Evolutionary conservation across 2,113 vertebrate genomes (phyloP).

Genomic region (Tamias sibiricus): DNA sequence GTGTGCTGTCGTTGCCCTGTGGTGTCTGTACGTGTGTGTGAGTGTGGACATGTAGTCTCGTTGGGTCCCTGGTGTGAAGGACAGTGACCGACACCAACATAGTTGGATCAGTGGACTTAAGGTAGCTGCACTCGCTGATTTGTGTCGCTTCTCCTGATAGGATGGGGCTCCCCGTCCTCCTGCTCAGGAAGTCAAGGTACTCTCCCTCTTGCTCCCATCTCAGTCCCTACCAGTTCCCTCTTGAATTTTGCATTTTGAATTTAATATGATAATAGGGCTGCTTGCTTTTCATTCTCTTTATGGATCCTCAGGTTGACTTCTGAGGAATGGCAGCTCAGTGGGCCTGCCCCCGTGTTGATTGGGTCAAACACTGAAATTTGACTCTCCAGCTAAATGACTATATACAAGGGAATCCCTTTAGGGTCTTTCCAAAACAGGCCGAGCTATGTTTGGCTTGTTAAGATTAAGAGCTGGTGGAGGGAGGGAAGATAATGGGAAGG

Average conservation of each 20-base stretch:
- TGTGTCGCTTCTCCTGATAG: neutral
- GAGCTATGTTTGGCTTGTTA: constrained; percentile 81
- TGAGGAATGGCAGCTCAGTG: neutral
- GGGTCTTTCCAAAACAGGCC: constrained; percentile 78
- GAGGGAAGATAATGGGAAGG: constrained; percentile 53
- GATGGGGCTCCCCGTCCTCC: too few relatives aligned
- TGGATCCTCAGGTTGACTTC: neutral
- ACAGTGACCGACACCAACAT: accelerated
- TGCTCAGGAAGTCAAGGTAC: neutral
- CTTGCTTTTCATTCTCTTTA: neutral
- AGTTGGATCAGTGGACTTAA: neutral
- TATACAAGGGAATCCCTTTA: constrained; percentile 68
- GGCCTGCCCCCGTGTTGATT: accelerated
- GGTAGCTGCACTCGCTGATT: neutral
- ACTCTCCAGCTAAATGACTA: constrained; percentile 75
- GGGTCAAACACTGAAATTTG: constrained; percentile 57
- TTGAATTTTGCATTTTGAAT: neutral
- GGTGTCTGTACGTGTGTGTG: neutral
- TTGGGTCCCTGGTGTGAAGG: neutral
- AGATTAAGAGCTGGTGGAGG: constrained; percentile 43
- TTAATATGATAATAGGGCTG: neutral
- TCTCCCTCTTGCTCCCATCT: accelerated
- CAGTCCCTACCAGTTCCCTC: neutral
- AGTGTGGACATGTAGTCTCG: neutral
- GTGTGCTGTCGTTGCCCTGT: accelerated